A percentile compares a stretch with the other conserved stretches of the same genome.
phyloP scores from a whole-genome alignment of 2,797 vertebrate species.

The Lepilemur septentrionalis region DNA sequence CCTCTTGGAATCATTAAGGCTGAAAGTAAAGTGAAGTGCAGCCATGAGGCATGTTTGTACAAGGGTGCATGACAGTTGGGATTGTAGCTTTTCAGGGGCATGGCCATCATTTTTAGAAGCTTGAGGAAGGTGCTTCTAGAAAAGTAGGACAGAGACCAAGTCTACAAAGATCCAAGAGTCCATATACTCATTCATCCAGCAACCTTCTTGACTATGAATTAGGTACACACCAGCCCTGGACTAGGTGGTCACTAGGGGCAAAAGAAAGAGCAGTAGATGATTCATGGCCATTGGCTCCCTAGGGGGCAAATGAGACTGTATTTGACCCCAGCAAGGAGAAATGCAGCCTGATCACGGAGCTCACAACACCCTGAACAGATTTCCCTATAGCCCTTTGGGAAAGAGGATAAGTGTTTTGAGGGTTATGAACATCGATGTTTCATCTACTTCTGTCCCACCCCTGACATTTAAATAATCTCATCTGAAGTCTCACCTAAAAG shows the following conservation, averaged over 20 bases:
- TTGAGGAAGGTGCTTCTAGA: background rate
- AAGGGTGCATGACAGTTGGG: background rate
- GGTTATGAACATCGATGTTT: background rate
- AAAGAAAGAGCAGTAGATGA: background rate
- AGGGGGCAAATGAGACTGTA: background rate
- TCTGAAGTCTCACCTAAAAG: background rate
- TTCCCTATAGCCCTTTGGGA: background rate
- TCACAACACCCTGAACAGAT: background rate
- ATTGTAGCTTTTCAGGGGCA: background rate
- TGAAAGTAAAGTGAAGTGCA: background rate
- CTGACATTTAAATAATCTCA: background rate
- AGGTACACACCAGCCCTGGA: background rate
- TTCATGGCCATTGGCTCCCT: background rate
- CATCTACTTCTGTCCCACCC: background rate
- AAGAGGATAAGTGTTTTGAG: background rate
- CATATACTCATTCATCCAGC: background rate
- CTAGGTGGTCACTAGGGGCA: background rate
- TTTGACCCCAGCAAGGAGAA: background rate
- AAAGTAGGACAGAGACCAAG: background rate
- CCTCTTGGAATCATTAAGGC: background rate
- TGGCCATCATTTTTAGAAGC: background rate
- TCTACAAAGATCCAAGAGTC: background rate
- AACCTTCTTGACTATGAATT: background rate
- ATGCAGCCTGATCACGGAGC: background rate
- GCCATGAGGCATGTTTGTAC: background rate